Evolutionary conservation across 2,113 vertebrate species (phyloP).

Genomic region (Lutjanus erythropterus): DNA sequence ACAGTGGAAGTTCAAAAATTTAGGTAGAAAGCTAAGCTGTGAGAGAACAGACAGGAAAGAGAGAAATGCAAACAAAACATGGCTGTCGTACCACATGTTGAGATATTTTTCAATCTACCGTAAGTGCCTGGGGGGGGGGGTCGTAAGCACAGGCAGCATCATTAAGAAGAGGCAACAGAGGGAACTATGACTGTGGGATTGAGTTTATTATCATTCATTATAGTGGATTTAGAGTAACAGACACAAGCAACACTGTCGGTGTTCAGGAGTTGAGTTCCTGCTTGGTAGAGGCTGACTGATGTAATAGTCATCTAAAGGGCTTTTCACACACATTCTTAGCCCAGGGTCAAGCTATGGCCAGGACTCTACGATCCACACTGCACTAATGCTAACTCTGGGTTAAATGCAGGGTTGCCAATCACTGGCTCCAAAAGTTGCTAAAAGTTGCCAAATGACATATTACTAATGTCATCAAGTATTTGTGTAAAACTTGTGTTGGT

Average conservation of each 20-base stretch:
- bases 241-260: background rate
- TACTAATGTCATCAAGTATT: too few species aligned
- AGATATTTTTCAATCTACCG: constrained; percentile 46
- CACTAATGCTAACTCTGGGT: too few species aligned
- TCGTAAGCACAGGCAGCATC: constrained; percentile 11
- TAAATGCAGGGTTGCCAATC: too few species aligned
- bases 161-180: constrained; percentile 13
- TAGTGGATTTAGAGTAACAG: background rate
- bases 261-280: background rate
- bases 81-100: background rate
- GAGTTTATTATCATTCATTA: constrained; percentile 33
- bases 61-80: constrained; percentile 6
- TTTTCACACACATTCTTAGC: too few species aligned
- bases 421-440: too few species aligned
- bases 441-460: too few species aligned
- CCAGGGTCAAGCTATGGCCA: too few species aligned
- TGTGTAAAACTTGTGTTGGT: too few species aligned
- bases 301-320: too few species aligned
- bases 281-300: background rate
- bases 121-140: constrained; percentile 6
- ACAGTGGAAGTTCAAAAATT: constrained; percentile 11
- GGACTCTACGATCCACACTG: too few species aligned
- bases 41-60: background rate
- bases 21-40: background rate
- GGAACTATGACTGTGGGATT: background rate